phyloP scores from a whole-genome alignment of 2,113 vertebrate genomes.

The Sakesphorus luctuosus region DNA sequence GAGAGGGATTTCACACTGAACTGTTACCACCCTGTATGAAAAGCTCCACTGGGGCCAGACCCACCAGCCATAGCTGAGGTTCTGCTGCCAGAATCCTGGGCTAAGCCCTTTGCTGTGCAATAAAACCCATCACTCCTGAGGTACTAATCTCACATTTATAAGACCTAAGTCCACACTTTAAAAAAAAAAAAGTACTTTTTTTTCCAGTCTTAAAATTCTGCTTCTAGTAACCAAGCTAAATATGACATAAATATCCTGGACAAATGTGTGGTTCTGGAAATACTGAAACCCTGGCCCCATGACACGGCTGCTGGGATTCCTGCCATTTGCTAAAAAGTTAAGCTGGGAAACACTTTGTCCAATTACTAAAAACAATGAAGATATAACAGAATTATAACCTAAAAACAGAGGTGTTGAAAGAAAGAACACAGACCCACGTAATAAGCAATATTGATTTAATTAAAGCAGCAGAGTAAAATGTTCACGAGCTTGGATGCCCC shows the following conservation, averaged over 20 bases:
- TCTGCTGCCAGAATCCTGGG: not conserved
- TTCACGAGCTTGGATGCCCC: not conserved
- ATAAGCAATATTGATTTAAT: conserved; percentile 60
- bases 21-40: not conserved
- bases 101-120: not conserved
- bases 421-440: conserved; percentile 52
- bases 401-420: conserved; percentile 65
- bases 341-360: conserved; percentile 67
- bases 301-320: conserved; percentile 50
- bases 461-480: conserved; percentile 29
- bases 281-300: conserved; percentile 42
- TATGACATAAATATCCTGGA: conserved; percentile 61
- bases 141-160: conserved; percentile 28
- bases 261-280: conserved; percentile 61
- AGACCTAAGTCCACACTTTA: not conserved
- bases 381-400: conserved; percentile 67
- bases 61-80: not conserved
- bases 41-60: fast-evolving
- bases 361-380: conserved; percentile 68
- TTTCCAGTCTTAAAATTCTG: conserved; percentile 36
- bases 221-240: conserved; percentile 47
- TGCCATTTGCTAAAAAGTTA: conserved; percentile 58
- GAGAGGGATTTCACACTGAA: not conserved
- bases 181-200: not conserved
- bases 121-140: not conserved